Conservation (phyloP, 2,113 vertebrate genomes). For the Pyxicephalus adspersus region DNA sequence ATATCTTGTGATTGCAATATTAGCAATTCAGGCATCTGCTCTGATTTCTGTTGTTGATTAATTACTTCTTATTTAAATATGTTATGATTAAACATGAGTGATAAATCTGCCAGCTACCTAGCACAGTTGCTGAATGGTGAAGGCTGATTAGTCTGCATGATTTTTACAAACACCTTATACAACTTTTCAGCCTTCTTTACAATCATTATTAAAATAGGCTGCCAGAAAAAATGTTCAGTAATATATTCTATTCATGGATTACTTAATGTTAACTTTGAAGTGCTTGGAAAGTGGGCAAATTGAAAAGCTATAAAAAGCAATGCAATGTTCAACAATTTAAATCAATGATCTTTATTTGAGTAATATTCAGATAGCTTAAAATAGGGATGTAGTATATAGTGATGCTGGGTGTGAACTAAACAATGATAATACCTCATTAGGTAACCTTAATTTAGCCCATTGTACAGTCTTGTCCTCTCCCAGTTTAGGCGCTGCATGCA, state of each 20-base stretch:
- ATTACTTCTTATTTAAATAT: constrained; percentile 53
- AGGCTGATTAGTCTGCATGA: neutral
- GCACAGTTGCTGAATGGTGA: neutral
- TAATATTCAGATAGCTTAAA: no score
- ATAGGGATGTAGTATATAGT: no score
- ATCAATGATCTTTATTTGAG: no score
- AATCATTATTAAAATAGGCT: neutral
- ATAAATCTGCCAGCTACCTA: constrained; percentile 14
- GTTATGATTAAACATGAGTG: constrained; percentile 50
- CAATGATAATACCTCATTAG: no score
- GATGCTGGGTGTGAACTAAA: no score
- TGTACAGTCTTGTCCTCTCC: no score
- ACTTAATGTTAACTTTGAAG: no score
- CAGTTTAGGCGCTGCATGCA: no score
- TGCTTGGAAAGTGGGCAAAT: no score
- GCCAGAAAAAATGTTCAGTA: neutral
- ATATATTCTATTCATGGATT: neutral
- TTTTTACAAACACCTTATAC: neutral
- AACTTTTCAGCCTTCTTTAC: neutral
- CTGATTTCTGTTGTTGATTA: constrained; percentile 47
- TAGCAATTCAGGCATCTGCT: constrained; percentile 52
- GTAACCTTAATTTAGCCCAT: no score
- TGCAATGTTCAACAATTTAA: no score
- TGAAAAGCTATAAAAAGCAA: no score
- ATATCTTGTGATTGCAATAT: constrained; percentile 33